Evolutionary conservation across 2,797 vertebrate genomes (phyloP).

Genomic region (Manis javanica): DNA sequence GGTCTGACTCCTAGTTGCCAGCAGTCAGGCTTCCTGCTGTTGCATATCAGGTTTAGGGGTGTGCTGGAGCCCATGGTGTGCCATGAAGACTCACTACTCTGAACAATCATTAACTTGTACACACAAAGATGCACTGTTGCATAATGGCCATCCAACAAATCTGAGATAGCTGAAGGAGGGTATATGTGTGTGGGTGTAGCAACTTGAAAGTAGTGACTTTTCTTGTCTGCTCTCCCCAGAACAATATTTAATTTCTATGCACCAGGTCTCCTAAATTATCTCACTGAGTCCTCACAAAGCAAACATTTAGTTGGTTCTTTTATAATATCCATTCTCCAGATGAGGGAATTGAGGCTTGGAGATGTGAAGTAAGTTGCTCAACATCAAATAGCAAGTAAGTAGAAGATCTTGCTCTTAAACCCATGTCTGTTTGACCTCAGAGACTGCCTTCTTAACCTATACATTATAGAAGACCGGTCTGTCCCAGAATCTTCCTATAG

Average conservation of each 20-base stretch:
- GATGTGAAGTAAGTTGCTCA: constrained; percentile 18
- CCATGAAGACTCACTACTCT: neutral
- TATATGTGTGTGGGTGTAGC: neutral
- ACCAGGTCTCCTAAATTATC: neutral
- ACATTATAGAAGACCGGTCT: neutral
- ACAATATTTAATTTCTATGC: constrained; percentile 43
- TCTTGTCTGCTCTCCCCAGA: neutral
- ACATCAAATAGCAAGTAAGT: constrained; percentile 17
- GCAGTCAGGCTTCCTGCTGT: neutral
- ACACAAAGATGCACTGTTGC: constrained; percentile 24
- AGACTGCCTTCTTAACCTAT: neutral
- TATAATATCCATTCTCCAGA: constrained; percentile 27
- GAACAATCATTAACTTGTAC: constrained; percentile 38
- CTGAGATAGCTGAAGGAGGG: neutral
- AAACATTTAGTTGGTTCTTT: constrained; percentile 37
- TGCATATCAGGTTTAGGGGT: neutral
- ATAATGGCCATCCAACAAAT: constrained; percentile 21
- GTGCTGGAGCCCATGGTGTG: neutral
- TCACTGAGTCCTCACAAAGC: constrained; percentile 43
- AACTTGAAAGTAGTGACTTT: constrained; percentile 2
- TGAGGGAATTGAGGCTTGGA: constrained; percentile 15
- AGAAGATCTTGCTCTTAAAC: constrained; percentile 31
- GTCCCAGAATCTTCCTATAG: neutral
- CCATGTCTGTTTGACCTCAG: constrained; percentile 2
- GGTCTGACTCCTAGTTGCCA: neutral